Percentiles rank a stretch among this genome's conserved stretches.
Evolutionary conservation across 2,797 vertebrate species (phyloP).

Genomic region (Sebastolobus altivelis): DNA sequence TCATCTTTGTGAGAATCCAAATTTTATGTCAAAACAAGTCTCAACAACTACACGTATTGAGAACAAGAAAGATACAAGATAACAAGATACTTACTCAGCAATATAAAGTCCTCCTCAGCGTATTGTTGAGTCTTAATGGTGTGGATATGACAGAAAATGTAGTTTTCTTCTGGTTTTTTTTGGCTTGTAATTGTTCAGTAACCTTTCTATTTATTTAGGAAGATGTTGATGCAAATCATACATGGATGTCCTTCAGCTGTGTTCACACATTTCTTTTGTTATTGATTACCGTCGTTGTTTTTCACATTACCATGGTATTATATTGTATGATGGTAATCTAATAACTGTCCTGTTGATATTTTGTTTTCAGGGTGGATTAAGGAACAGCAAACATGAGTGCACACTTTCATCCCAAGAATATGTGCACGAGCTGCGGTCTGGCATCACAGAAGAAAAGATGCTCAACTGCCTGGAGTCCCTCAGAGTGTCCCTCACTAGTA

Average conservation of each 20-base stretch:
- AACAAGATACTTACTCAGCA: too few relatives aligned
- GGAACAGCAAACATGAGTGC: constrained; percentile 97
- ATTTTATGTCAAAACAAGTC: constrained; percentile 7
- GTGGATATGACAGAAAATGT: background rate
- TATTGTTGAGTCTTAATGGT: background rate
- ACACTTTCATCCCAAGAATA: constrained; percentile 98
- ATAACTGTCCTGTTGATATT: constrained; percentile 43
- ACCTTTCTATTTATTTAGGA: background rate
- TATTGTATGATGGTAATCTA: background rate
- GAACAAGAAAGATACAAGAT: background rate
- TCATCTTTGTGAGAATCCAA: constrained; percentile 16
- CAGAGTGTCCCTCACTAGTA: constrained; percentile 97
- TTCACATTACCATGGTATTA: background rate
- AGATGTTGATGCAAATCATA: background rate
- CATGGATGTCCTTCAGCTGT: background rate
- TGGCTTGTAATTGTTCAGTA: background rate
- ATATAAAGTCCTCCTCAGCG: background rate
- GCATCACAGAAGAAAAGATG: constrained; percentile 96
- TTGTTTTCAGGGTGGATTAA: constrained; percentile 91
- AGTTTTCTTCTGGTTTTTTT: background rate
- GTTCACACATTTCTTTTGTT: constrained; percentile 1
- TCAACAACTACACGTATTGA: background rate
- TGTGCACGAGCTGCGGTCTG: constrained; percentile 95
- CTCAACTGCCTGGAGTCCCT: constrained; percentile 97
- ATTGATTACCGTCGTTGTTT: background rate